Evolutionary conservation across 53 echinoderm and acorn worm species (phyloP).

Genomic region (Mesocentrotus franciscanus): DNA sequence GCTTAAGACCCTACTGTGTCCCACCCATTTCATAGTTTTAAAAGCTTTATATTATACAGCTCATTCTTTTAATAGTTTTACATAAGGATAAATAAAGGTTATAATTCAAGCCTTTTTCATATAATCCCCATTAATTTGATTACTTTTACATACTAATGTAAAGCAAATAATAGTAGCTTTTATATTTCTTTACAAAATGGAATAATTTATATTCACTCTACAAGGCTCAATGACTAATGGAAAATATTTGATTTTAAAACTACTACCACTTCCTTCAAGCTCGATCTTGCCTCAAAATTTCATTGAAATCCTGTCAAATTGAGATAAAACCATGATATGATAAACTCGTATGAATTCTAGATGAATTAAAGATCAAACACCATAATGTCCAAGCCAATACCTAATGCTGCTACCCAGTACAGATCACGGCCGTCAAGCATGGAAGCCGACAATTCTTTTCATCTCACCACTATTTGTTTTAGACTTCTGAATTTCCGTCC

Average conservation of each 20-base stretch:
- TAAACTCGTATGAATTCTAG: background rate
- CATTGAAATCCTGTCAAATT: background rate
- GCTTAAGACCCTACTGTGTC: too few species aligned
- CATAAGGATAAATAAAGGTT: too few species aligned
- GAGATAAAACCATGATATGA: background rate
- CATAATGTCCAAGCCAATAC: background rate
- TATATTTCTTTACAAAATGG: too few species aligned
- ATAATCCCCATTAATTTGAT: too few species aligned
- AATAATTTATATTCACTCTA: too few species aligned
- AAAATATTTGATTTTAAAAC: background rate
- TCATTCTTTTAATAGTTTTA: too few species aligned
- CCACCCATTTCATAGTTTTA: too few species aligned
- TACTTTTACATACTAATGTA: too few species aligned
- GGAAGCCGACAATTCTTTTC: conserved; percentile 42
- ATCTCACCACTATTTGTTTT: conserved; percentile 27
- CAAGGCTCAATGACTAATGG: too few species aligned
- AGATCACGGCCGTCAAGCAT: background rate
- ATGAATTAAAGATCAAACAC: background rate
- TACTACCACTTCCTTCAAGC: background rate
- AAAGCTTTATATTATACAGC: too few species aligned
- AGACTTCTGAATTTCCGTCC: conserved; percentile 43
- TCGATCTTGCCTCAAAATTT: background rate
- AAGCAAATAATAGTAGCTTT: too few species aligned
- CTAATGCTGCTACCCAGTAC: background rate
- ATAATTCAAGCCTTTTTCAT: too few species aligned